These are phyloP conservation scores for Ganaspis brasiliensis DNA, from an alignment of 2,888 invertebrate genomes.

Conservation along the genomic window DNA sequence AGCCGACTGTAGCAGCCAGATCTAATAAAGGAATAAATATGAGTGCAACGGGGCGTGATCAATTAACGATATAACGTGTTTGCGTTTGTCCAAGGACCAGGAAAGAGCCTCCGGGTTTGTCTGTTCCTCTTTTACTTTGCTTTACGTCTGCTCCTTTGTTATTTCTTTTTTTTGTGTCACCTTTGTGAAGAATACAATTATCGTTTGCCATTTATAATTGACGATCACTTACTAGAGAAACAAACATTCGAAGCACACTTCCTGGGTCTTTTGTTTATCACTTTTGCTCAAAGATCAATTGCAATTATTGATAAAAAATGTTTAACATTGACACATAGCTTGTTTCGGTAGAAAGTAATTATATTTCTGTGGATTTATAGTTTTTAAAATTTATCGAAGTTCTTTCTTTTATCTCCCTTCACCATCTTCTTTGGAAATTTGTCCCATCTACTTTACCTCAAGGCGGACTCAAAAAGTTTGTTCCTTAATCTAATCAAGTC, in stretches of 20 bases:
- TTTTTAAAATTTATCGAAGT: no score
- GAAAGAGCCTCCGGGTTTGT: constrained; percentile 25
- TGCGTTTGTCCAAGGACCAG: constrained; percentile 19
- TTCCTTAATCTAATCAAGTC: no score
- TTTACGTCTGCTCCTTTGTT: constrained; percentile 17
- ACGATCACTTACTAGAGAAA: constrained; percentile 31
- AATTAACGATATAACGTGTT: constrained; percentile 47
- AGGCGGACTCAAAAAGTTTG: no score
- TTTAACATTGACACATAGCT: no score
- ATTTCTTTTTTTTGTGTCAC: constrained; percentile 9
- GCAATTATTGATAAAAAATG: background rate
- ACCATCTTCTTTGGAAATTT: no score
- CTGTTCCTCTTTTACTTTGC: constrained; percentile 23
- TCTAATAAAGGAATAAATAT: constrained; percentile 53
- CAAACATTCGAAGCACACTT: background rate
- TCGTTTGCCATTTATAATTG: constrained; percentile 23
- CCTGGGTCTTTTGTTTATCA: no score
- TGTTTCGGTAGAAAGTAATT: no score
- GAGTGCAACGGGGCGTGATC: constrained; percentile 48
- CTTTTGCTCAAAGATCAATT: background rate
- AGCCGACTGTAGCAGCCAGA: constrained; percentile 10
- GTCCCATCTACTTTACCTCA: no score
- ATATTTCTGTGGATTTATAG: no score
- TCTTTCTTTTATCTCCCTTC: no score
- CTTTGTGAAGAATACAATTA: constrained; percentile 27